These are phyloP conservation scores for Hepsetus odoe DNA, from an alignment of 2,113 vertebrate species.

Conservation along the genomic window DNA sequence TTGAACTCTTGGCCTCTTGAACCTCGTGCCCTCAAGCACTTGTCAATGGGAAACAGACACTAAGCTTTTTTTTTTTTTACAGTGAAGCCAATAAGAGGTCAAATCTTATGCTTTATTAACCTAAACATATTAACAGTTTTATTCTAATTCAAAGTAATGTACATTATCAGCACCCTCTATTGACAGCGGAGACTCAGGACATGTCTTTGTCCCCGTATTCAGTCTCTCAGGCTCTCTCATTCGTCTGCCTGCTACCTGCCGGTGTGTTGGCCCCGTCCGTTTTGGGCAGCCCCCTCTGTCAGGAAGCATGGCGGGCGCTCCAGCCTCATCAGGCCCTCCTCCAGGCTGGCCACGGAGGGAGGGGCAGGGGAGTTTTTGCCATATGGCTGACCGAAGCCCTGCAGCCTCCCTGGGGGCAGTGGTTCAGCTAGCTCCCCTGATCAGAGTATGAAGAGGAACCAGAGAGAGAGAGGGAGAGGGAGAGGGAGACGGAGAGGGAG, in stretches of 20 bases:
- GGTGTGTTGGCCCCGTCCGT: constrained; percentile 22
- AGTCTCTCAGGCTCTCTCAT: constrained; percentile 25
- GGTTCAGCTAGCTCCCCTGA: constrained; percentile 70
- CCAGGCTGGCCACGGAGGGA: constrained; percentile 44
- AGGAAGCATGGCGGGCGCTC: constrained; percentile 73
- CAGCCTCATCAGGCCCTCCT: constrained; percentile 43
- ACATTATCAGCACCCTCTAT: background rate
- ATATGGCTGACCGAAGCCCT: constrained; percentile 89
- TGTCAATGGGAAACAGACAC: constrained; percentile 48
- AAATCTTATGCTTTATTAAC: too few relatives aligned
- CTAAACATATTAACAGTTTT: too few relatives aligned
- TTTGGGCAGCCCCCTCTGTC: constrained; percentile 77
- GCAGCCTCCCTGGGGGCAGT: constrained; percentile 83
- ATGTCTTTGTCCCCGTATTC: background rate
- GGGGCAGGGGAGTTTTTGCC: constrained; percentile 80
- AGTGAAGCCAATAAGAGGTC: too few relatives aligned
- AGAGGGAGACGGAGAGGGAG: background rate
- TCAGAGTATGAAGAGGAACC: constrained; percentile 78
- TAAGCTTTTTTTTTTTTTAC: background rate
- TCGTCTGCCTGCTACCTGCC: constrained; percentile 54
- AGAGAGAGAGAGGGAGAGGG: constrained; percentile 74
- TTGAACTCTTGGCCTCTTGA: background rate
- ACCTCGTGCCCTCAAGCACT: constrained; percentile 29
- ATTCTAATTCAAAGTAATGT: too few relatives aligned
- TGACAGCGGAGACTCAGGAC: background rate